These are phyloP conservation scores for Plutella xylostella DNA, from an alignment of 2,888 invertebrate genomes.

Conservation along the genomic window DNA sequence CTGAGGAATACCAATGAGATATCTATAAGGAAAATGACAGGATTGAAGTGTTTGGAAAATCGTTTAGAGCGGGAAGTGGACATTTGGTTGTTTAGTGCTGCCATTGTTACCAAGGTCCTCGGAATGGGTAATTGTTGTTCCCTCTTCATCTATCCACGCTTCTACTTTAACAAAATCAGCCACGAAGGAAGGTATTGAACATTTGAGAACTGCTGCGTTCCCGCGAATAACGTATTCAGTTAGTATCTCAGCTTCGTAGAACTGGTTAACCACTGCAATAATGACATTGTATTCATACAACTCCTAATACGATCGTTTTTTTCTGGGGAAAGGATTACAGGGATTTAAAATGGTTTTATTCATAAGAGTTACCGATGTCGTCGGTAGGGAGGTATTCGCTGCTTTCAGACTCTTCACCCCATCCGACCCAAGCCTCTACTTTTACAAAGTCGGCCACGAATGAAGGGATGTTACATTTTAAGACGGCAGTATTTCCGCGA, in stretches of 20 bases:
- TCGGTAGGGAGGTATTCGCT: constrained; percentile 77
- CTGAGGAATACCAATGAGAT: constrained; percentile 70
- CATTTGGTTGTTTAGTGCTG: constrained; percentile 32
- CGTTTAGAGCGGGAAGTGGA: constrained; percentile 34
- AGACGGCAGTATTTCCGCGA: constrained; percentile 86
- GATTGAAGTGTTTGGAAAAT: constrained; percentile 37
- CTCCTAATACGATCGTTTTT: no score
- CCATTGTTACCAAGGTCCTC: constrained; percentile 77
- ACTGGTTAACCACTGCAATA: constrained; percentile 86
- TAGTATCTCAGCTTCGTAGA: constrained; percentile 89
- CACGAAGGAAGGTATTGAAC: constrained; percentile 91
- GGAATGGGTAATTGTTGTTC: constrained; percentile 75
- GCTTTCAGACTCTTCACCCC: no score
- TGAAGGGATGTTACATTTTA: constrained; percentile 91
- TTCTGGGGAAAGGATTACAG: constrained; percentile 14
- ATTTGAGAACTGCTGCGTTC: constrained; percentile 88
- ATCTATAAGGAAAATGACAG: constrained; percentile 31
- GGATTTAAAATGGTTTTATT: background rate
- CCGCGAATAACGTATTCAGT: constrained; percentile 92
- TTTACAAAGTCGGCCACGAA: constrained; percentile 92
- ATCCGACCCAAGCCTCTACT: constrained; percentile 85
- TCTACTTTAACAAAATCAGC: constrained; percentile 93
- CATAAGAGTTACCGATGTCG: constrained; percentile 74
- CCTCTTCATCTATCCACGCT: constrained; percentile 79
- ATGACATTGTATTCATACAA: no score